These are phyloP conservation scores for Gnatocerus cornutus DNA, from an alignment of 2,888 invertebrate species.

Conservation along the genomic window DNA sequence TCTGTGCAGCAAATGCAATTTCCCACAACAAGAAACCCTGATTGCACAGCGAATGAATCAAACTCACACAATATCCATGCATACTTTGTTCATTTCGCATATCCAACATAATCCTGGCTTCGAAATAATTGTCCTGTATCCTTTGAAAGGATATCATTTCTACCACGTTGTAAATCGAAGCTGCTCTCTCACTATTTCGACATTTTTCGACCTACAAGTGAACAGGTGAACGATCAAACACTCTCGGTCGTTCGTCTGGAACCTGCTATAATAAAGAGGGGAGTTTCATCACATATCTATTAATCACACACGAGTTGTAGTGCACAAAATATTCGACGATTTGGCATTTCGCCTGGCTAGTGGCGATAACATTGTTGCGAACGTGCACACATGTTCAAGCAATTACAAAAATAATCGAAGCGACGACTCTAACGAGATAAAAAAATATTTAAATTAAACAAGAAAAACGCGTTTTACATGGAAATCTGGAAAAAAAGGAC, in stretches of 20 bases:
- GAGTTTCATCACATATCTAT: conserved; percentile 45
- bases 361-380: conserved; percentile 26
- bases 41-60: background rate
- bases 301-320: conserved; percentile 45
- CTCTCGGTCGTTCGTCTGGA: conserved; percentile 36
- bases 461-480: too few species aligned
- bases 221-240: conserved; percentile 46
- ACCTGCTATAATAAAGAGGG: conserved; percentile 26
- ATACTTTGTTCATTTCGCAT: conserved; percentile 1
- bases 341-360: conserved; percentile 27
- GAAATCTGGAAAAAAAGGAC: too few species aligned
- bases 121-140: background rate
- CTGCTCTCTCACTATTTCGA: conserved; percentile 15
- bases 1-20: background rate
- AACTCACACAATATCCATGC: background rate
- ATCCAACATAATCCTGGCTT: background rate
- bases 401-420: conserved; percentile 1
- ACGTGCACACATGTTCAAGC: conserved; percentile 15
- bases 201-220: conserved; percentile 24
- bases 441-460: too few species aligned
- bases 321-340: conserved; percentile 36
- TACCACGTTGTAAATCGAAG: conserved; percentile 5
- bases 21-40: background rate
- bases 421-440: too few species aligned
- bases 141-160: background rate